phyloP scores from a whole-genome alignment of 2,797 vertebrate genomes.

The Mus minutoides region DNA sequence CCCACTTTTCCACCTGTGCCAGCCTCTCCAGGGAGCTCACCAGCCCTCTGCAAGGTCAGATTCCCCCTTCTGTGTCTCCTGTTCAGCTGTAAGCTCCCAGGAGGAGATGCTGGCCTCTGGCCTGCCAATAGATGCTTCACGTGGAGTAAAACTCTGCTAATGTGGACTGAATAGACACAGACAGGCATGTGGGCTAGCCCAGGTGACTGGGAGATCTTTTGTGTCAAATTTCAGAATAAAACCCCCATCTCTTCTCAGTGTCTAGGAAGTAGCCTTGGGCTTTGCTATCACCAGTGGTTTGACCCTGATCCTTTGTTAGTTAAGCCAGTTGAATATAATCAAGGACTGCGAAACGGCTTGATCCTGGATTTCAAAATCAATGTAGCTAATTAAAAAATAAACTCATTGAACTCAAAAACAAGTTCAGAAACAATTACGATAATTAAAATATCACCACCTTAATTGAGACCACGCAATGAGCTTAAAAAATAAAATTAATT shows the following conservation, averaged over 20 bases:
- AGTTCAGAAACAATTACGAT: conserved; percentile 75
- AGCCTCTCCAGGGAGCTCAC: not conserved
- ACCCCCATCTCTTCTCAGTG: not conserved
- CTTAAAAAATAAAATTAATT: conserved; percentile 77
- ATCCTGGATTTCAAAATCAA: conserved; percentile 56
- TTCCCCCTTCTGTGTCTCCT: not conserved
- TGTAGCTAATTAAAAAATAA: conserved; percentile 78
- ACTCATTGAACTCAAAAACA: conserved; percentile 68
- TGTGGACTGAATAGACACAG: not conserved
- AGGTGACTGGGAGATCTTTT: not conserved
- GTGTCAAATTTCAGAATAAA: not conserved
- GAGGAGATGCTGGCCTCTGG: not conserved
- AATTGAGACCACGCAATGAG: conserved; percentile 72
- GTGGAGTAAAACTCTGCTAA: not conserved
- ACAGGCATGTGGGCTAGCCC: not conserved
- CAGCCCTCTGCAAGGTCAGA: not conserved
- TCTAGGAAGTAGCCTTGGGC: not conserved
- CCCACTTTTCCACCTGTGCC: not conserved
- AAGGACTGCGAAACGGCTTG: conserved; percentile 18
- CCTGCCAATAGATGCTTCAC: not conserved
- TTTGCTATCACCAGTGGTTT: not conserved
- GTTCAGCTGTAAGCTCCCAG: not conserved
- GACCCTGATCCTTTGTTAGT: not conserved
- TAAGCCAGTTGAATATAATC: not conserved
- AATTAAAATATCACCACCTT: conserved; percentile 78